Evolutionary conservation across 2,113 vertebrate genomes (phyloP).

Genomic region (Oplegnathus fasciatus): DNA sequence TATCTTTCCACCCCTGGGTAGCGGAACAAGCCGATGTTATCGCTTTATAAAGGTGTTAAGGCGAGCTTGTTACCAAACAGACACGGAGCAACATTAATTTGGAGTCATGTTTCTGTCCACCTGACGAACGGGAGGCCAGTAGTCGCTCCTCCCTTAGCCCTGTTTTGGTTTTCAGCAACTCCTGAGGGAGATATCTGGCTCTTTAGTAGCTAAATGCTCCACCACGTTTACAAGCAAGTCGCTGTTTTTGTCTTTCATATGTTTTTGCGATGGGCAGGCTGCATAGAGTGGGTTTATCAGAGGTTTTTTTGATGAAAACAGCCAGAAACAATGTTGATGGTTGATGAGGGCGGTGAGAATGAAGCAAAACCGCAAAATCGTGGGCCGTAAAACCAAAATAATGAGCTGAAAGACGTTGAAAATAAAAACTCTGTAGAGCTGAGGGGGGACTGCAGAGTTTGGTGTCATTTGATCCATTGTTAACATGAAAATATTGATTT

Average conservation of each 20-base stretch:
- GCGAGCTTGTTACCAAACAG: slow-evolving; percentile 1
- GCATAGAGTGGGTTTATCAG: background rate
- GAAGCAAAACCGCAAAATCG: slow-evolving; percentile 18
- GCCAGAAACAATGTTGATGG: background rate
- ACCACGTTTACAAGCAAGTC: background rate
- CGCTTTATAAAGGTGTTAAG: background rate
- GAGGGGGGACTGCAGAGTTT: background rate
- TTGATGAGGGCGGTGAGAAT: background rate
- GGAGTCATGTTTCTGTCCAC: slow-evolving; percentile 6
- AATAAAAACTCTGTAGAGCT: background rate
- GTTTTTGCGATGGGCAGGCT: background rate
- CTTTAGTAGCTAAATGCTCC: background rate
- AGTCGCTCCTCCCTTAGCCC: background rate
- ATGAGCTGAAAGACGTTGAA: background rate
- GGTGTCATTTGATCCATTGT: background rate
- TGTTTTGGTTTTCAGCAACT: background rate
- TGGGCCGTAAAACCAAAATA: background rate
- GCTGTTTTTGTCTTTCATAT: background rate
- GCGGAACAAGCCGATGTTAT: background rate
- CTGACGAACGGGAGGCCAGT: background rate
- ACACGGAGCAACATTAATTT: slow-evolving; percentile 10
- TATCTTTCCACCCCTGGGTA: background rate
- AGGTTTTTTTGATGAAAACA: background rate
- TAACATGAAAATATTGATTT: background rate
- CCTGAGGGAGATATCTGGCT: background rate